Percentiles rank a stretch among this genome's conserved stretches.
phyloP scores from a whole-genome alignment of 2,888 invertebrate species.

The Drosophila incognita region DNA sequence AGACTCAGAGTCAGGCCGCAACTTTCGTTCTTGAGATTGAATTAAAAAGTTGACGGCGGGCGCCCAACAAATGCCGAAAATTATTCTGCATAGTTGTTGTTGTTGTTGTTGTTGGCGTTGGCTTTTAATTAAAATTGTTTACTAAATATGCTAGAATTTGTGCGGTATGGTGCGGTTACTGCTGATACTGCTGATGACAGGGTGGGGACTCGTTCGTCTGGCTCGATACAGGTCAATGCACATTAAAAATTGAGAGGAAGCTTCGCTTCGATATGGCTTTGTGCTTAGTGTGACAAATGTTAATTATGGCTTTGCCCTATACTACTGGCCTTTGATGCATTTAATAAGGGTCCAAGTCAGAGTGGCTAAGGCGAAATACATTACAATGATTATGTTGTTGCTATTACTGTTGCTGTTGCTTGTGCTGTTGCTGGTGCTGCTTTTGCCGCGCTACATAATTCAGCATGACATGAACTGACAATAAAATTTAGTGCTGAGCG shows the following conservation, averaged over 20 bases:
- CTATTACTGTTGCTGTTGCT: conserved; percentile 1
- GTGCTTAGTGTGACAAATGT: conserved; percentile 68
- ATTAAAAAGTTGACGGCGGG: conserved; percentile 74
- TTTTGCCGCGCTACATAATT: conserved; percentile 81
- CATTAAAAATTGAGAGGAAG: conserved; percentile 60
- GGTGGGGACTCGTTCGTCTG: background rate
- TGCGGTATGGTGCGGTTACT: conserved; percentile 22
- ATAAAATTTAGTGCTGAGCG: conserved; percentile 85
- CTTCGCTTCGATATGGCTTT: conserved; percentile 38
- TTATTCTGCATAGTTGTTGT: conserved; percentile 69
- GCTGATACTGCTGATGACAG: background rate
- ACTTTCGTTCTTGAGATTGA: conserved; percentile 68
- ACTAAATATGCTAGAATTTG: conserved; percentile 76
- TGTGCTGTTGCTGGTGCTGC: conserved; percentile 28
- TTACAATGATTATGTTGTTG: conserved; percentile 68
- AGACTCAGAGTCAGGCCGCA: conserved; percentile 47
- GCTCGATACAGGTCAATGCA: conserved; percentile 73
- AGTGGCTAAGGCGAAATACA: conserved; percentile 65
- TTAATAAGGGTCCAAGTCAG: conserved; percentile 58
- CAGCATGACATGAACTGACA: conserved; percentile 84
- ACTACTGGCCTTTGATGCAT: conserved; percentile 55
- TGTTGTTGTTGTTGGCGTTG: conserved; percentile 34
- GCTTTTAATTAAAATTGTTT: conserved; percentile 76
- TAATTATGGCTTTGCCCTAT: conserved; percentile 61
- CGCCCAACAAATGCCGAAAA: conserved; percentile 71